Evolutionary conservation across 2,113 vertebrate genomes (phyloP).

Genomic region (Cephalopterus ornatus): DNA sequence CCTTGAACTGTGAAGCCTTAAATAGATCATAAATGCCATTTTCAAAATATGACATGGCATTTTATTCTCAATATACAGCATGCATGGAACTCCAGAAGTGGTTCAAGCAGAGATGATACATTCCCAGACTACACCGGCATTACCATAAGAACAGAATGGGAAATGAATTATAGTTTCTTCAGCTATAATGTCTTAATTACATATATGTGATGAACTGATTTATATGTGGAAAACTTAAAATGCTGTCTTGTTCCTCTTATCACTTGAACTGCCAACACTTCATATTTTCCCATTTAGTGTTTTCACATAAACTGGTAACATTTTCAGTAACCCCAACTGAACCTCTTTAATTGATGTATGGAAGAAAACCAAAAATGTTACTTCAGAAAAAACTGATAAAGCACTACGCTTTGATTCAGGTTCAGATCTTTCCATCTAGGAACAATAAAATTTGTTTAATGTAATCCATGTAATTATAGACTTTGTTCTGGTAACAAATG

Average conservation of each 20-base stretch:
- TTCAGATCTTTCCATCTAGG: not conserved
- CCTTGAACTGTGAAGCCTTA: not conserved
- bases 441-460: not conserved
- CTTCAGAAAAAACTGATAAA: not conserved
- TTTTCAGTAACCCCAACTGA: not conserved
- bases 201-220: not conserved
- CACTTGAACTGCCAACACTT: not conserved
- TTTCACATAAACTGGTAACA: not conserved
- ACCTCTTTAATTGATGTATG: not conserved
- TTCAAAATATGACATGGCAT: not conserved
- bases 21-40: not conserved
- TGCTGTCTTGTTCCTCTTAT: not conserved
- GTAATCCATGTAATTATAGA: not conserved
- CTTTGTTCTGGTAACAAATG: not conserved
- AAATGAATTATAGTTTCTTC: not conserved
- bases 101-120: not conserved
- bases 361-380: not conserved
- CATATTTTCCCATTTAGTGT: not conserved
- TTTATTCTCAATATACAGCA: not conserved
- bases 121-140: not conserved
- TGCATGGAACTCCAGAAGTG: not conserved
- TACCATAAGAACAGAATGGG: not conserved
- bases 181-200: not conserved
- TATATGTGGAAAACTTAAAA: not conserved
- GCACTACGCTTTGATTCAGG: fast-evolving